Evolutionary conservation across 2,888 invertebrate species (phyloP).

Genomic region (Drosophila pseudotalamancana): DNA sequence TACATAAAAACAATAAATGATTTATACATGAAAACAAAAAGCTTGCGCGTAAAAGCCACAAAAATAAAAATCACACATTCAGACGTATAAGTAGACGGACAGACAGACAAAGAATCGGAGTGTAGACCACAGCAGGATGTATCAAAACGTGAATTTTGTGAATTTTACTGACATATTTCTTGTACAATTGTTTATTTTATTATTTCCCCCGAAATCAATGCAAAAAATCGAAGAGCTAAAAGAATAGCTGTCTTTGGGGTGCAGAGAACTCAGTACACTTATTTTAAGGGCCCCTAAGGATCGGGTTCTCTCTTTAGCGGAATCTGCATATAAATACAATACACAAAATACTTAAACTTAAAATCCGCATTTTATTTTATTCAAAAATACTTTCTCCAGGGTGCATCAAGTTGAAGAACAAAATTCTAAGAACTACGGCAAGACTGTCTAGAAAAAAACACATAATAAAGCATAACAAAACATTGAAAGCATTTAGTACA

Average conservation of each 20-base stretch:
- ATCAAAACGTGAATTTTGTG: conserved; percentile 70
- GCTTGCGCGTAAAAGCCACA: conserved; percentile 71
- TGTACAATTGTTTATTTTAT: conserved; percentile 74
- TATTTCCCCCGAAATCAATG: conserved; percentile 69
- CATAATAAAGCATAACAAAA: conserved; percentile 12
- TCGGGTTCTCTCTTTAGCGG: too few species aligned
- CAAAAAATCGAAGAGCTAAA: conserved; percentile 29
- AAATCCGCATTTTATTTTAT: too few species aligned
- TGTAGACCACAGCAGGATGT: conserved; percentile 57
- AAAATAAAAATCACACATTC: conserved; percentile 72
- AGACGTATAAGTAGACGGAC: conserved; percentile 27
- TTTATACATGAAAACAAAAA: conserved; percentile 76
- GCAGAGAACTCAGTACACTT: conserved; percentile 7
- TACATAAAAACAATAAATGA: conserved; percentile 77
- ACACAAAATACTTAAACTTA: too few species aligned
- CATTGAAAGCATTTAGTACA: conserved; percentile 32
- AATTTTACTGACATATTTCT: conserved; percentile 76
- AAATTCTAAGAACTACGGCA: too few species aligned
- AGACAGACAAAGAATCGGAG: conserved; percentile 10
- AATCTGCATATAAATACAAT: too few species aligned
- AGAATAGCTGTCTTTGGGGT: not conserved
- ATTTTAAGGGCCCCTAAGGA: too few species aligned
- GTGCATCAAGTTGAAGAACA: too few species aligned
- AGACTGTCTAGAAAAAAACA: too few species aligned
- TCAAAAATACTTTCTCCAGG: too few species aligned